A percentile compares a stretch with the other conserved stretches of the same genome.
Conservation (phyloP, 2,888 invertebrate genomes). For the Graphium colonna region DNA sequence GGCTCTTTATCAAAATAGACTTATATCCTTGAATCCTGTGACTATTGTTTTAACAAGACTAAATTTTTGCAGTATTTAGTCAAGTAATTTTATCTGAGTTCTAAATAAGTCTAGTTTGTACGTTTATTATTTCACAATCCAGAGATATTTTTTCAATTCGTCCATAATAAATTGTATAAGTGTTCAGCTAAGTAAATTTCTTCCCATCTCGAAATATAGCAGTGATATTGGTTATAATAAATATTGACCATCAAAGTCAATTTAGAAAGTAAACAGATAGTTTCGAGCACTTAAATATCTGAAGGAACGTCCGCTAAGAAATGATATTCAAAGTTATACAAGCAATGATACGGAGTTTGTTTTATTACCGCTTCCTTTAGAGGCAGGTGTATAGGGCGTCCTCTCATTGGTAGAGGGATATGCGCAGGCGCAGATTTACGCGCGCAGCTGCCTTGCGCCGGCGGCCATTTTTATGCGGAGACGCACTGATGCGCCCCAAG, state of each 20-base stretch:
- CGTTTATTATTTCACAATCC: no score
- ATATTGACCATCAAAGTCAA: neutral
- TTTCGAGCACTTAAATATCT: no score
- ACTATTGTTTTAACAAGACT: neutral
- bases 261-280: neutral
- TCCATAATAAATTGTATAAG: no score
- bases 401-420: constrained; percentile 38
- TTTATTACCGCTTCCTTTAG: constrained; percentile 53
- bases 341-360: constrained; percentile 15
- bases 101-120: neutral
- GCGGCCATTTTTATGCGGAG: constrained; percentile 15
- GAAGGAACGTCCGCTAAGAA: neutral
- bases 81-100: neutral
- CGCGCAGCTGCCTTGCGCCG: constrained; percentile 56
- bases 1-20: neutral
- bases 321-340: constrained; percentile 10
- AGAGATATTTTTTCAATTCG: no score
- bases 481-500: constrained; percentile 18
- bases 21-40: neutral
- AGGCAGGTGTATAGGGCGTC: constrained; percentile 57
- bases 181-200: no score
- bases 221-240: neutral
- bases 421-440: constrained; percentile 61
- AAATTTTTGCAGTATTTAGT: neutral
- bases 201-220: neutral